Evolutionary conservation across 2,888 invertebrate genomes (phyloP), one percentile per base, ranked within the genome.

Genomic region (Lasius fuliginosus): DNA sequence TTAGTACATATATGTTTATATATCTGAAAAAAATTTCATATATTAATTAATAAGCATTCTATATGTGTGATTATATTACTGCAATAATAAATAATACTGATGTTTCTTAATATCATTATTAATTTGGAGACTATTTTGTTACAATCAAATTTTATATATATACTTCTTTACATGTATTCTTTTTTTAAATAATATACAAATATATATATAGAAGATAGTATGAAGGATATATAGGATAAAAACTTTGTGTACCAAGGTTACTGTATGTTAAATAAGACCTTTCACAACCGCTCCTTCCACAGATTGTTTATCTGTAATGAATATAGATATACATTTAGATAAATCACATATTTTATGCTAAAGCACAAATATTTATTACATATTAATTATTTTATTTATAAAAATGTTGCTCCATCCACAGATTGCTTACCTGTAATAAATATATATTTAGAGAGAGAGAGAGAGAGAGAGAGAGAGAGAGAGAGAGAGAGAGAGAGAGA

Each of bases 231-330:
- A 8, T 69, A 60, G 36, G 27, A 71, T 79, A 79, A 71, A 60
- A 79, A 77, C 53, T 68, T 42, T 68, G 18, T 75, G 36, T 76
- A 79, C 60, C 89, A 91, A 91, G 91, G 91, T 53, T 86, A 88
- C n/a, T 64, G 8, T n/a, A n/a, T 53, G 8, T 86, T 68, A 82
- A 81, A 9, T 65, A 85, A 46, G 74, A 69, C 88, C 90, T 89
- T 90, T 90, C 89, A 90, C 88, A 81, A 4, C 40, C 1, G 1
- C 23, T 40, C 46, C 12, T 76, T 62, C 2, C 33, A 67, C 8
- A 65, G 15, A 11, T 5, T n/a, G 36, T 71, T 33, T 71, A 23
- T 8, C 23, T 65, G 2, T 30, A 33, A 11, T 79, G 27, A 23
- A 46, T 27, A 6, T 79, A n/a, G 15, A 60, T 36, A 9, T 36